Evolutionary conservation across 2,797 vertebrate species (phyloP), one percentile per base, ranked within the genome.

Genomic region (Holocentrus rufus): DNA sequence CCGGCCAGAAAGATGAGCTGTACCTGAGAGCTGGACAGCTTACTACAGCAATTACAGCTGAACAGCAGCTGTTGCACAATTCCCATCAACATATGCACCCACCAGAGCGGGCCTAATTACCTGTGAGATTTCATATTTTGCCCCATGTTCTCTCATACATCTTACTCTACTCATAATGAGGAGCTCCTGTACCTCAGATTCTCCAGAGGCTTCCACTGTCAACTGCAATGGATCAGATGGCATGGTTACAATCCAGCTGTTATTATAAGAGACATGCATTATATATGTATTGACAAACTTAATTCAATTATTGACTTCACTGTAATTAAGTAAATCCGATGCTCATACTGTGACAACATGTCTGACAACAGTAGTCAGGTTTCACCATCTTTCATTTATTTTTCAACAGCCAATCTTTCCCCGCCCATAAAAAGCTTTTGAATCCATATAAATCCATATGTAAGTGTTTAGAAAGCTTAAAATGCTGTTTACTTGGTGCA

Each of bases 31-130:
- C 39, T 53, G 20, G 0, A 60, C 22, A 42, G 50, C 30, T 44
- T 42, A 27, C 20, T 42, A 18, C 64, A 58, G 46, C 67, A 85
- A 79, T 81, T 81, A 65, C 52, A 76, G 53, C 73, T 65, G 50
- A 75, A 75, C 31, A 81, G 49, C 87, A 87, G 83, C 83, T 89
- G 87, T 59, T 78, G 30, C 56, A 64, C 65, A 61, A 70, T 58
- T 54, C 36, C 66, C 55, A 31, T 34, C 70, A 80, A 82, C 86
- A 90, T 81, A 88, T 89, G 89, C 75, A 85, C 25, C 50, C 62
- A 61, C 14, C 10, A 25, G 72, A 80, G 75, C 56, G 8, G 0
- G 36, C 44, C 59, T 85, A 72, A 81, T 88, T 62, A 85, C 77
- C 58, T 65, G 75, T 39, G 67, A 81, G 77, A 59, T 58, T 74